These are phyloP conservation scores for Vicugna pacos DNA, from an alignment of 2,113 vertebrate species.

Conservation along the genomic window DNA sequence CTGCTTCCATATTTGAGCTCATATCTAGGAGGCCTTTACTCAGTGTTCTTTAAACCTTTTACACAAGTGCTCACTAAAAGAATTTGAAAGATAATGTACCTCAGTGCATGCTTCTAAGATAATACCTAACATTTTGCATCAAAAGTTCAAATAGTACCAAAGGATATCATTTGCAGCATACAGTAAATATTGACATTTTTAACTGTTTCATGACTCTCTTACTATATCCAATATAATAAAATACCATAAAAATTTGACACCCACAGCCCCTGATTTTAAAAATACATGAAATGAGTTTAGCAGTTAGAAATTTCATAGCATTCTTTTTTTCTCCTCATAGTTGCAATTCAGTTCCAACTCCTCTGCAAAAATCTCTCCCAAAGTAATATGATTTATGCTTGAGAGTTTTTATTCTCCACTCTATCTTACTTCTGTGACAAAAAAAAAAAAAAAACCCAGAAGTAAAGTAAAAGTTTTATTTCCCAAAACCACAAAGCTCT, in stretches of 20 bases:
- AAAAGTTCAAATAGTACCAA: conserved; percentile 14
- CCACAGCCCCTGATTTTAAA: background rate
- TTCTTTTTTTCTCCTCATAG: background rate
- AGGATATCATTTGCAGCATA: background rate
- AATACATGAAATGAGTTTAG: background rate
- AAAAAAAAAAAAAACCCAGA: background rate
- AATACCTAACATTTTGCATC: background rate
- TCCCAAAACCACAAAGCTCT: background rate
- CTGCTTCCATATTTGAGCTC: background rate
- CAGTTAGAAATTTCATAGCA: background rate
- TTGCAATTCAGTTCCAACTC: background rate
- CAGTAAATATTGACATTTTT: background rate
- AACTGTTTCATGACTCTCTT: background rate
- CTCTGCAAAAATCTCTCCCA: background rate
- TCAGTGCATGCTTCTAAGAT: background rate
- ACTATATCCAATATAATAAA: background rate
- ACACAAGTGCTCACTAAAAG: background rate
- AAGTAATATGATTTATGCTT: background rate
- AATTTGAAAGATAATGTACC: background rate
- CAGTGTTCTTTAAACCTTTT: background rate
- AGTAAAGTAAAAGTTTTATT: background rate
- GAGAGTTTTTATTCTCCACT: conserved; percentile 1
- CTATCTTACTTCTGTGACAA: background rate
- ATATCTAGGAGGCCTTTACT: background rate
- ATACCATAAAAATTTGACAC: background rate